Evolutionary conservation across 2,797 vertebrate species (phyloP).

Genomic region (Glyptemys insculpta): DNA sequence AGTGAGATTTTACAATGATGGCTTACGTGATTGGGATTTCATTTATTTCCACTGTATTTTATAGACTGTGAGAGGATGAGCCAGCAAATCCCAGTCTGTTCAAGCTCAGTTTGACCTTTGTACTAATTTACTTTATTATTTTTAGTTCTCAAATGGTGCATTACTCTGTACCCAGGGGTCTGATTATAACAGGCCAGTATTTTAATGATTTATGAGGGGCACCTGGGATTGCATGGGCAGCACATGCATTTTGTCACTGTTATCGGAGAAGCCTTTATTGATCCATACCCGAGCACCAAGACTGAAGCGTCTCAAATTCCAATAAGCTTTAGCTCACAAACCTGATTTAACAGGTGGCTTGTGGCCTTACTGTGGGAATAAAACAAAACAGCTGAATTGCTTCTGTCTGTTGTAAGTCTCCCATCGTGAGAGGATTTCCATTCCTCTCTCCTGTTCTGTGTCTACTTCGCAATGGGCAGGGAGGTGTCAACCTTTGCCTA

Average conservation of each 20-base stretch:
- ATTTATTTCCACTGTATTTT: slow-evolving; percentile 14
- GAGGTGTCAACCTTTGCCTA: slow-evolving; percentile 60
- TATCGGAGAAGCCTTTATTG: slow-evolving; percentile 33
- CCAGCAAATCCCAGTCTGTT: slow-evolving; percentile 45
- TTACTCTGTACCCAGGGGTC: slow-evolving; percentile 51
- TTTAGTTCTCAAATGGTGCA: slow-evolving; percentile 53
- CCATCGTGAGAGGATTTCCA: slow-evolving; percentile 51
- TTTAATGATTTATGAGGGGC: slow-evolving; percentile 74
- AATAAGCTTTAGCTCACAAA: slow-evolving; percentile 56
- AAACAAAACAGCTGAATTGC: slow-evolving; percentile 69
- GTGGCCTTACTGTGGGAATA: slow-evolving; percentile 49
- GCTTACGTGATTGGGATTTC: slow-evolving; percentile 57
- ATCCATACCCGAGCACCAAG: slow-evolving; percentile 46
- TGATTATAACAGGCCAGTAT: slow-evolving; percentile 46
- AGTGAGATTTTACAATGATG: slow-evolving; percentile 54
- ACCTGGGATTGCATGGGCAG: slow-evolving; percentile 58
- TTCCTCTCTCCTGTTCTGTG: slow-evolving; percentile 57
- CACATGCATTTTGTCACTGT: slow-evolving; percentile 45
- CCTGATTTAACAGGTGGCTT: slow-evolving; percentile 67
- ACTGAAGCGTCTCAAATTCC: slow-evolving; percentile 64
- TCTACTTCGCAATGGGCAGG: slow-evolving; percentile 39
- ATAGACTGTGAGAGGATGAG: slow-evolving; percentile 15
- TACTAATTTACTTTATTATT: slow-evolving; percentile 64
- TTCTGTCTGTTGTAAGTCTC: slow-evolving; percentile 35
- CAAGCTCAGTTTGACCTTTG: slow-evolving; percentile 54